phyloP scores from a whole-genome alignment of 2,113 vertebrate genomes.

The Campylorhamphus procurvoides region DNA sequence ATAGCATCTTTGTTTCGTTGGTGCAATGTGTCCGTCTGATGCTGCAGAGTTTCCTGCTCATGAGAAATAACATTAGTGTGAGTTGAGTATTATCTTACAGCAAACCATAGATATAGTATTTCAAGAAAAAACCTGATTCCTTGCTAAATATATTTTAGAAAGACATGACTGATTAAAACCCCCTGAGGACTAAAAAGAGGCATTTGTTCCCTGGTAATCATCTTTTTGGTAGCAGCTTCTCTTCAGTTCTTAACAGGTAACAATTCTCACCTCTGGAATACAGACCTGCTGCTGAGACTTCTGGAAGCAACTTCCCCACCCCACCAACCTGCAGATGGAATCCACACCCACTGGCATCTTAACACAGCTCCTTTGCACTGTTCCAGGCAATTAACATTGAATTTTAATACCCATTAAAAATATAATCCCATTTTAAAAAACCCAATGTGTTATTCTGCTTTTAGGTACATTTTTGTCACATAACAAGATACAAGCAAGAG shows the following conservation, averaged over 20 bases:
- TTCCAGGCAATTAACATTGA: neutral
- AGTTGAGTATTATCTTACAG: neutral
- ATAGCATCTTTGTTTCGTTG: constrained; percentile 84
- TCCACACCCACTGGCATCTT: neutral
- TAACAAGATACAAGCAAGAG: neutral
- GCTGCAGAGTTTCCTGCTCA: constrained; percentile 80
- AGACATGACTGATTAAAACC: neutral
- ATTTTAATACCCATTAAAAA: neutral
- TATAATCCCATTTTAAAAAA: neutral
- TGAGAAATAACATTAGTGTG: neutral
- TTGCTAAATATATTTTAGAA: neutral
- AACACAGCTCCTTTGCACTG: neutral
- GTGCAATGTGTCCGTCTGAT: constrained; percentile 73
- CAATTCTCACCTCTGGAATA: neutral
- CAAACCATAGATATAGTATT: neutral
- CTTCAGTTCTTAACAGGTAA: neutral
- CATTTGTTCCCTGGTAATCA: neutral
- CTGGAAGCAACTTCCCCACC: neutral
- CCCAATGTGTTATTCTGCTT: neutral
- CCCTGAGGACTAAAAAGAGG: neutral
- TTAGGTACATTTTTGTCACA: neutral
- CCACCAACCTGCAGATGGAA: neutral
- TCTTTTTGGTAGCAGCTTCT: neutral
- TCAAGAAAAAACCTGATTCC: neutral
- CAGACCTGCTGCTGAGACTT: neutral